Evolutionary conservation across 1,140 invertebrate species (phyloP).

Genomic region (Scaptomyza montana): DNA sequence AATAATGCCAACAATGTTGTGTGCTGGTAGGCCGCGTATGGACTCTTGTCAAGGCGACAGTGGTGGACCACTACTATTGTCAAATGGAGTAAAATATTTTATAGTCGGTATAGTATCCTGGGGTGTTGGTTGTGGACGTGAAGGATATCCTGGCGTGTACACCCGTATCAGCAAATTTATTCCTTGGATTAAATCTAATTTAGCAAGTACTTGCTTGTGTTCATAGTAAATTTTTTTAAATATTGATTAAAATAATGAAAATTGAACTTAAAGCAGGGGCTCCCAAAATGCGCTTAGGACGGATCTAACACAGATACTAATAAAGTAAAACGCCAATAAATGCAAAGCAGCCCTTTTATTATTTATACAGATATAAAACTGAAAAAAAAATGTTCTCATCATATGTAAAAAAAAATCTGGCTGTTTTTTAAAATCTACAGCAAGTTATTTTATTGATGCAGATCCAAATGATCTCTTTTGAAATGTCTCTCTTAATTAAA

Average conservation of each 20-base stretch:
- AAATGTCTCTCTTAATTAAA: no score
- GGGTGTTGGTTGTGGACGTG: constrained; percentile 88
- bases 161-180: constrained; percentile 83
- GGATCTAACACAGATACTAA: no score
- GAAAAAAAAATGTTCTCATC: no score
- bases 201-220: constrained; percentile 83
- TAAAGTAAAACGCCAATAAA: no score
- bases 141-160: constrained; percentile 85
- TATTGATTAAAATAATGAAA: constrained; percentile 15
- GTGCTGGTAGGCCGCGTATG: constrained; percentile 90
- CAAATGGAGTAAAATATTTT: constrained; percentile 89
- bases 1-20: constrained; percentile 92
- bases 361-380: no score
- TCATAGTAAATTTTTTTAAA: constrained; percentile 52
- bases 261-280: neutral
- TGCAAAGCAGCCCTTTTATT: no score
- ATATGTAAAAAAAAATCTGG: no score
- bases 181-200: constrained; percentile 83
- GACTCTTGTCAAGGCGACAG: constrained; percentile 95
- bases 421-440: no score
- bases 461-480: no score
- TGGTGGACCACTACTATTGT: constrained; percentile 91
- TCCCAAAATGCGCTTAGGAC: no score
- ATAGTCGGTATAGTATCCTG: constrained; percentile 89
- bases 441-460: no score